phyloP scores from a whole-genome alignment of 2,888 invertebrate species.

The Pollenia amentaria region DNA sequence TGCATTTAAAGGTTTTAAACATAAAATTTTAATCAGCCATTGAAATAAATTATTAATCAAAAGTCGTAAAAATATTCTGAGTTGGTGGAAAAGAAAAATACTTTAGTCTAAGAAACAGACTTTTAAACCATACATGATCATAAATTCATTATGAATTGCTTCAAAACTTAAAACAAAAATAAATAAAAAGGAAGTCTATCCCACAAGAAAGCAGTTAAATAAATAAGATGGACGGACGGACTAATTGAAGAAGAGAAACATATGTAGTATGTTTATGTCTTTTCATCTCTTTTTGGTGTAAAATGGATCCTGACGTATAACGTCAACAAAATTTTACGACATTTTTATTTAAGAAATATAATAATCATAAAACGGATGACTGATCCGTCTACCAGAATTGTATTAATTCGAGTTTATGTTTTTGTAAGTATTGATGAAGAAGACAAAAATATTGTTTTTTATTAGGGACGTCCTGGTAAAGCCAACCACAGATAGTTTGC shows the following conservation, averaged over 20 bases:
- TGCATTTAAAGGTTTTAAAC: conserved; percentile 70
- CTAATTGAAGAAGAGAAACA: conserved; percentile 18
- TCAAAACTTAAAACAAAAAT: background rate
- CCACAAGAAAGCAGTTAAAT: conserved; percentile 61
- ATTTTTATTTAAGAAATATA: conserved; percentile 81
- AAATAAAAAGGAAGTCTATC: conserved; percentile 13
- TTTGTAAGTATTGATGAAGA: conserved; percentile 37
- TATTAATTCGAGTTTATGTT: background rate
- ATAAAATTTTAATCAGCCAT: conserved; percentile 75
- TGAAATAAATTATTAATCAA: conserved; percentile 77
- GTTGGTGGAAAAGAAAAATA: conserved; percentile 42
- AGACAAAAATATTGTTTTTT: conserved; percentile 40
- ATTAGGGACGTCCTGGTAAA: conserved; percentile 16
- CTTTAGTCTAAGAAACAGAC: conserved; percentile 51
- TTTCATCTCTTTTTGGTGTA: conserved; percentile 41
- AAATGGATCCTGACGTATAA: conserved; percentile 80
- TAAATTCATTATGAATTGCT: conserved; percentile 56
- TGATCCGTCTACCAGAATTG: conserved; percentile 75
- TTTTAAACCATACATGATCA: conserved; percentile 20
- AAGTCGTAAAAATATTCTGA: conserved; percentile 74
- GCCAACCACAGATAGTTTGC: conserved; percentile 29
- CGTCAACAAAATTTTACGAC: conserved; percentile 82
- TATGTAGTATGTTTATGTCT: conserved; percentile 19
- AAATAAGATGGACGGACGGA: conserved; percentile 31
- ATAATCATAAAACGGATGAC: conserved; percentile 82